Conservation (phyloP, 92 coral and sea anemone genomes). For the Isaurus tuberculatus region DNA sequence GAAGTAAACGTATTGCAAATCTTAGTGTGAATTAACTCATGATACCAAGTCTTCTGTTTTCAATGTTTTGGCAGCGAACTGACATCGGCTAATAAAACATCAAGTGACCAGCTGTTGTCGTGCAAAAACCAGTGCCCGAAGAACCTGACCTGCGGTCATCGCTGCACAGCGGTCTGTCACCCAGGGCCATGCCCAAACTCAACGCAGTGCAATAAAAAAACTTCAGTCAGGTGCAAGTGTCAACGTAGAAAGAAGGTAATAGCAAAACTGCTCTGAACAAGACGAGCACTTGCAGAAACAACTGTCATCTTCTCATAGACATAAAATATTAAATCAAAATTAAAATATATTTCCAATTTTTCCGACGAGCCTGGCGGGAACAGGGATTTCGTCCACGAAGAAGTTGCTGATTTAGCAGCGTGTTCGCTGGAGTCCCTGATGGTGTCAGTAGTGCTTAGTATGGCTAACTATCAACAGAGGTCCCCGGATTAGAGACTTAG, state of each 20-base stretch:
- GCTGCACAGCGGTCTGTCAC: slow-evolving; percentile 85
- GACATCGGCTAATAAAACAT: slow-evolving; percentile 71
- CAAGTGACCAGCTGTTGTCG: slow-evolving; percentile 72
- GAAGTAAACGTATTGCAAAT: too few relatives aligned
- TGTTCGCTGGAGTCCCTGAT: too few relatives aligned
- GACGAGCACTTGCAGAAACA: not conserved
- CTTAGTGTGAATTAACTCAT: not conserved
- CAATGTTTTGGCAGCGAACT: slow-evolving; percentile 66
- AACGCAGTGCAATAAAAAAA: slow-evolving; percentile 75
- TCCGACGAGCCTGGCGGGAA: too few relatives aligned
- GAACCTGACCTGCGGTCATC: slow-evolving; percentile 87
- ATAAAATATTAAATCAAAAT: not conserved
- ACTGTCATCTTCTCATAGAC: not conserved
- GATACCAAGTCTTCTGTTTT: not conserved
- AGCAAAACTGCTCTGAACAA: not conserved
- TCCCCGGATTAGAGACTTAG: too few relatives aligned
- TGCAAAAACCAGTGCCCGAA: slow-evolving; percentile 96
- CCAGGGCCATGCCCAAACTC: slow-evolving; percentile 82
- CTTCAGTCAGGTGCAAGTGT: slow-evolving; percentile 86
- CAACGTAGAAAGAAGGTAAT: slow-evolving; percentile 85
- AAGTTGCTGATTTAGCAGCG: too few relatives aligned
- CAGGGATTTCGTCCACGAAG: too few relatives aligned
- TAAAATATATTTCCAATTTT: too few relatives aligned
- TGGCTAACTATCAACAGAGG: too few relatives aligned
- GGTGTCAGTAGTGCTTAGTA: too few relatives aligned